These are phyloP conservation scores for Panthera uncia DNA, from an alignment of 2,113 vertebrate genomes.

Conservation along the genomic window DNA sequence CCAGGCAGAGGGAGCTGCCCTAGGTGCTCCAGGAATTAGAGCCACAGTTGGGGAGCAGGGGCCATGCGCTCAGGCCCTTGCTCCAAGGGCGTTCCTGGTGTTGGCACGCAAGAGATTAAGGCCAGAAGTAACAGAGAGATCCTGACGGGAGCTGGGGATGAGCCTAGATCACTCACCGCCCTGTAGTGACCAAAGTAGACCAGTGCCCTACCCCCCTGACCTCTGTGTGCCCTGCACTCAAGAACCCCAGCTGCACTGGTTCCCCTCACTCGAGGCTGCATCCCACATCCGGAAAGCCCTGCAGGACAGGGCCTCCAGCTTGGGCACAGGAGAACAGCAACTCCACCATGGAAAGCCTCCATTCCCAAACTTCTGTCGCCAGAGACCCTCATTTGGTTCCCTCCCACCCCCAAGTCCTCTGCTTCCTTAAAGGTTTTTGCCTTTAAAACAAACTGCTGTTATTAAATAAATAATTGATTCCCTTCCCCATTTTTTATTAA, in stretches of 20 bases:
- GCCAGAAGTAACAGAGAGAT: neutral
- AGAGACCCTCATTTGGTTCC: neutral
- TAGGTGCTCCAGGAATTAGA: neutral
- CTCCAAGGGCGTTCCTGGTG: neutral
- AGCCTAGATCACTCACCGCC: neutral
- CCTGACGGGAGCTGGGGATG: no score
- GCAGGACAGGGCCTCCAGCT: neutral
- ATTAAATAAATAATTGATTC: slow-evolving; percentile 81
- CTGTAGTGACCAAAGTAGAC: neutral
- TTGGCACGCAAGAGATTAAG: neutral
- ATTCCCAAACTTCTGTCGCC: neutral
- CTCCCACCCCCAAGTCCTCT: neutral
- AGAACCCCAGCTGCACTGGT: neutral
- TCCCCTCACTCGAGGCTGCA: no score
- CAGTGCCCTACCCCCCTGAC: neutral
- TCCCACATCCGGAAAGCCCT: neutral
- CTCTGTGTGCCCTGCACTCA: no score
- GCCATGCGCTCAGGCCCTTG: neutral
- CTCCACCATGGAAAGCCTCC: neutral
- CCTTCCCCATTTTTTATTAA: slow-evolving; percentile 79
- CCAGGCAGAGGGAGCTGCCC: fast-evolving
- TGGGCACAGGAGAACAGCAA: fast-evolving
- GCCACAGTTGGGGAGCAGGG: fast-evolving
- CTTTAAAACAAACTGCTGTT: slow-evolving; percentile 77
- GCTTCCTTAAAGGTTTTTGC: slow-evolving; percentile 61